A percentile compares a stretch with the other conserved stretches of the same genome.
These are phyloP conservation scores for Busseola fusca DNA, from an alignment of 2,888 invertebrate genomes.

Conservation along the genomic window DNA sequence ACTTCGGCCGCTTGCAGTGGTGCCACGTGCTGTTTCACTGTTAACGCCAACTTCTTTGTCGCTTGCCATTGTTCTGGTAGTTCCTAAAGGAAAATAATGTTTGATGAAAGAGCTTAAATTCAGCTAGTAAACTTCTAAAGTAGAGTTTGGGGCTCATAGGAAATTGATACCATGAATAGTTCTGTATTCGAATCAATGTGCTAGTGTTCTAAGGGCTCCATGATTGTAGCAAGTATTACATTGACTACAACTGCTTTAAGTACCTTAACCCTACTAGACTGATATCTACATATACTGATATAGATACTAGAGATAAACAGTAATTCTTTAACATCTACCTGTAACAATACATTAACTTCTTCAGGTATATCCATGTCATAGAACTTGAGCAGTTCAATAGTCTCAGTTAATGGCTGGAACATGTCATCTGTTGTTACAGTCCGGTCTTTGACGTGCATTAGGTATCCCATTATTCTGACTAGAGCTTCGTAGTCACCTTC, in stretches of 20 bases:
- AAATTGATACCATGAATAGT: neutral
- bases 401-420: conserved; percentile 98
- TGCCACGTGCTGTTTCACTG: conserved; percentile 97
- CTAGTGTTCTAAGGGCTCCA: neutral
- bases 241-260: neutral
- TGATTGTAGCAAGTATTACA: neutral
- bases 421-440: conserved; percentile 96
- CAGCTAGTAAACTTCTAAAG: neutral
- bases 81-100: conserved; percentile 89
- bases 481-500: conserved; percentile 97
- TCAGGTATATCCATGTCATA: conserved; percentile 99
- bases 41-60: conserved; percentile 96
- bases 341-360: conserved; percentile 96
- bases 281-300: too few relatives aligned
- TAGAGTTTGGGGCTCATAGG: neutral
- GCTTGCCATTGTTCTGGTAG: conserved; percentile 98
- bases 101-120: neutral
- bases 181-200: neutral
- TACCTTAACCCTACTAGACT: neutral
- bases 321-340: conserved; percentile 79
- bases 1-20: conserved; percentile 98
- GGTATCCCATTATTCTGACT: conserved; percentile 97
- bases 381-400: conserved; percentile 96
- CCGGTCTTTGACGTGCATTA: conserved; percentile 97
- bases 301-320: too few relatives aligned